Evolutionary conservation across 2,888 invertebrate genomes (phyloP).

Genomic region (Phengaris alcon): DNA sequence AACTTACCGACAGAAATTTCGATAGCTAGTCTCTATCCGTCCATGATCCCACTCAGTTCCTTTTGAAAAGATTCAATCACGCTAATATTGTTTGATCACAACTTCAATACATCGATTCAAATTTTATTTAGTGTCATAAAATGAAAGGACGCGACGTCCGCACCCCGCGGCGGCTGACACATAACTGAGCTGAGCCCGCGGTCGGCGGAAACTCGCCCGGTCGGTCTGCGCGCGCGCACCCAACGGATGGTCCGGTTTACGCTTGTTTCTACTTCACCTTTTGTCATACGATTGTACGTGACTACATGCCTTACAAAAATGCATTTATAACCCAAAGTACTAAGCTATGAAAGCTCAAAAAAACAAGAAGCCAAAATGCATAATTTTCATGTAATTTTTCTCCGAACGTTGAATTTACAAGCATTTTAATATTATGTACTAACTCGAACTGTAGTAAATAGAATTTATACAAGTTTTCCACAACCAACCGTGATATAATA

Average conservation of each 20-base stretch:
- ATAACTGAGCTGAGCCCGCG: constrained; percentile 51
- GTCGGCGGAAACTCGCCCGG: constrained; percentile 60
- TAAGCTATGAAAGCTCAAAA: background rate
- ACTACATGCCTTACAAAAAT: constrained; percentile 56
- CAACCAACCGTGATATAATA: background rate
- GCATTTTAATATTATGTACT: background rate
- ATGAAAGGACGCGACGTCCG: constrained; percentile 44
- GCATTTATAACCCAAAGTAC: constrained; percentile 48
- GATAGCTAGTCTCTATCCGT: constrained; percentile 54
- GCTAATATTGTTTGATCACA: constrained; percentile 55
- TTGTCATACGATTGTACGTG: constrained; percentile 63
- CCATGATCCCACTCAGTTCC: constrained; percentile 49
- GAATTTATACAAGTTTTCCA: background rate
- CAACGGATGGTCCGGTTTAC: constrained; percentile 71
- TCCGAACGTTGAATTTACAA: background rate
- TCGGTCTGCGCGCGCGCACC: constrained; percentile 56
- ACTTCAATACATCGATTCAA: constrained; percentile 57
- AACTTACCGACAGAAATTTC: constrained; percentile 59
- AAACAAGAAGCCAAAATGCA: background rate
- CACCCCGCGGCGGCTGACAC: constrained; percentile 55
- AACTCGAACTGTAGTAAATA: background rate
- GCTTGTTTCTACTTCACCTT: constrained; percentile 60
- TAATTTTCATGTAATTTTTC: background rate
- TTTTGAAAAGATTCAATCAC: constrained; percentile 50
- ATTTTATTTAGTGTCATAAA: constrained; percentile 50